phyloP scores from a whole-genome alignment of 2,888 invertebrate genomes.

The Opisthograptis luteolata region DNA sequence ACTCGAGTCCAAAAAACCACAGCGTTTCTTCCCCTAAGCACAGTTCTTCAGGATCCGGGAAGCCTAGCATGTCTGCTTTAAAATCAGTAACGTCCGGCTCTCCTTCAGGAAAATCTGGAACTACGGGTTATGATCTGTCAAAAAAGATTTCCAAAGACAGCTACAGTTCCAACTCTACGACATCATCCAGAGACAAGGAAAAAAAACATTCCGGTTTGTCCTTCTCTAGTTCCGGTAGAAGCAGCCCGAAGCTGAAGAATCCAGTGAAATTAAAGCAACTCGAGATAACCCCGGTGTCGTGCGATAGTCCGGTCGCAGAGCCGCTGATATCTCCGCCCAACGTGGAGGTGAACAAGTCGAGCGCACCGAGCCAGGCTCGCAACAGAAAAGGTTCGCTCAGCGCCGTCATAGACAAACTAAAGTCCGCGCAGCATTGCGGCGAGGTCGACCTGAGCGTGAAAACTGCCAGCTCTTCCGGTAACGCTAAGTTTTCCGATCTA shows the following conservation, averaged over 20 bases:
- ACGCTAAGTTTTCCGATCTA: slow-evolving; percentile 74
- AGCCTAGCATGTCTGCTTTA: slow-evolving; percentile 94
- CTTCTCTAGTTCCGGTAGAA: slow-evolving; percentile 82
- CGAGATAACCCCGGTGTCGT: slow-evolving; percentile 84
- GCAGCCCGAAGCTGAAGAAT: slow-evolving; percentile 88
- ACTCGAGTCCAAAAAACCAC: slow-evolving; percentile 91
- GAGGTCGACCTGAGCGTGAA: slow-evolving; percentile 81
- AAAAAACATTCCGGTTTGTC: slow-evolving; percentile 80
- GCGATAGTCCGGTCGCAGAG: slow-evolving; percentile 73
- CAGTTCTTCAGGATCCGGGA: slow-evolving; percentile 89
- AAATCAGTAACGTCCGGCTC: slow-evolving; percentile 91
- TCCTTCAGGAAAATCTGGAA: slow-evolving; percentile 86
- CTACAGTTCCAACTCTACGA: slow-evolving; percentile 67
- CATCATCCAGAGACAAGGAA: slow-evolving; percentile 82
- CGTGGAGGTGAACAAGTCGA: slow-evolving; percentile 85
- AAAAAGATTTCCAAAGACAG: slow-evolving; percentile 83
- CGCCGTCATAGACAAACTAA: slow-evolving; percentile 94
- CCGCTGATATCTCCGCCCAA: slow-evolving; percentile 80
- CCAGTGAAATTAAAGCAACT: slow-evolving; percentile 88
- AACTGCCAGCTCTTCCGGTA: slow-evolving; percentile 73
- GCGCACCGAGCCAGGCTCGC: slow-evolving; percentile 85
- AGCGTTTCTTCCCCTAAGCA: slow-evolving; percentile 92
- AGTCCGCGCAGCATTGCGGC: slow-evolving; percentile 88
- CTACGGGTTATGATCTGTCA: slow-evolving; percentile 80
- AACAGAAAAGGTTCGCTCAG: slow-evolving; percentile 91